Percentiles rank a stretch among this genome's conserved stretches.
Conservation (phyloP, 2,113 vertebrate species). For the Esox niger region DNA sequence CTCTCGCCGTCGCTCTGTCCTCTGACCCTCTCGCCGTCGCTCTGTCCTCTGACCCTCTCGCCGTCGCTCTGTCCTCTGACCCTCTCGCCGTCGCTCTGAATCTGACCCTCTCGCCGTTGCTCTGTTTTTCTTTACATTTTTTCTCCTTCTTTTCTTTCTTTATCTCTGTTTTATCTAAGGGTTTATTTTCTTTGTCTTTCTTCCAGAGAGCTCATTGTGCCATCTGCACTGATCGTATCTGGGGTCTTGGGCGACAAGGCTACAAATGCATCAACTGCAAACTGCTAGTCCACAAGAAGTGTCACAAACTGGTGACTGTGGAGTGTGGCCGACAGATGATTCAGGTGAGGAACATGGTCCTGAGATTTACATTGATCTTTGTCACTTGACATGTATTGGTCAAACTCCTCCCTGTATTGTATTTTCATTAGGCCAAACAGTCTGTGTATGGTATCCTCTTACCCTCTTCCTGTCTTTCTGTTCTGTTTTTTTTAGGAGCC, state of each 20-base stretch:
- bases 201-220: constrained; percentile 95
- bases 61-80: not conserved
- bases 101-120: too few species aligned
- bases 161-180: not conserved
- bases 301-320: constrained; percentile 90
- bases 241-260: constrained; percentile 95
- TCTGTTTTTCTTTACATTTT: not conserved
- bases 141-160: not conserved
- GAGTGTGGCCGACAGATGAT: constrained; percentile 86
- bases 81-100: too few species aligned
- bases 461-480: constrained; percentile 1
- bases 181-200: constrained; percentile 18
- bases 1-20: not conserved
- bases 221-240: constrained; percentile 96
- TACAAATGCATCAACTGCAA: constrained; percentile 99
- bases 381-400: not conserved
- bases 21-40: not conserved
- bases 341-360: constrained; percentile 51
- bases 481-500: constrained; percentile 76
- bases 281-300: constrained; percentile 97
- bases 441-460: not conserved
- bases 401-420: too few species aligned
- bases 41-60: too few species aligned
- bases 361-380: not conserved
- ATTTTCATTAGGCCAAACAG: too few species aligned